Evolutionary conservation across 2,113 vertebrate species (phyloP).

Genomic region (Hypomesus transpacificus): DNA sequence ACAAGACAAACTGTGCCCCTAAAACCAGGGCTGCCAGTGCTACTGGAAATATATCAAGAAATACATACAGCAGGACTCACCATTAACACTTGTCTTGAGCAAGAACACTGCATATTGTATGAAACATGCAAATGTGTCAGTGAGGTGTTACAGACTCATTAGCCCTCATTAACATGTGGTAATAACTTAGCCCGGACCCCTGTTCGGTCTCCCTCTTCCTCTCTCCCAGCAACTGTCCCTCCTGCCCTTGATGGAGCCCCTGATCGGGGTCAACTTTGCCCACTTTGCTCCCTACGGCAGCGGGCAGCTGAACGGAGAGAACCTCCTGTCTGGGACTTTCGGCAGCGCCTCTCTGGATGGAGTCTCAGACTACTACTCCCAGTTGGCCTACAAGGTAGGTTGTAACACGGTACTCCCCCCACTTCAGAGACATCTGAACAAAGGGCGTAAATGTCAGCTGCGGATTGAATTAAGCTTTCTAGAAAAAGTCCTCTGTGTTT

Average conservation of each 20-base stretch:
- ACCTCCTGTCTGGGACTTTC: slow-evolving; percentile 89
- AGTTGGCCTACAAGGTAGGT: slow-evolving; percentile 87
- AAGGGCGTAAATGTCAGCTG: no score
- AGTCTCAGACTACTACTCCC: slow-evolving; percentile 96
- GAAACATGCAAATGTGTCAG: no score
- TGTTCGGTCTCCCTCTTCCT: background rate
- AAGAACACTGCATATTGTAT: no score
- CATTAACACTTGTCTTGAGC: no score
- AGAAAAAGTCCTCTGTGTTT: no score
- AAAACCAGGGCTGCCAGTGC: background rate
- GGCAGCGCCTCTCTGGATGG: slow-evolving; percentile 93
- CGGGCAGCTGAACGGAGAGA: slow-evolving; percentile 87
- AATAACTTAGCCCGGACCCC: background rate
- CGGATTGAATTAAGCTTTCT: no score
- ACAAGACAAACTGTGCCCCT: background rate
- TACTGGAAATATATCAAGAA: no score
- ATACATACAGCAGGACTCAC: no score
- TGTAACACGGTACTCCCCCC: no score
- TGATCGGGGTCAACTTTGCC: slow-evolving; percentile 95
- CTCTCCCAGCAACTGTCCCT: slow-evolving; percentile 87
- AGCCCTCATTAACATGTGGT: background rate
- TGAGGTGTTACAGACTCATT: no score
- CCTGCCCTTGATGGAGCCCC: slow-evolving; percentile 94
- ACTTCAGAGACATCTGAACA: no score
- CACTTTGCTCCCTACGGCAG: slow-evolving; percentile 96